Evolutionary conservation across 2,888 invertebrate genomes (phyloP).

Genomic region (Drosophila picticornis): DNA sequence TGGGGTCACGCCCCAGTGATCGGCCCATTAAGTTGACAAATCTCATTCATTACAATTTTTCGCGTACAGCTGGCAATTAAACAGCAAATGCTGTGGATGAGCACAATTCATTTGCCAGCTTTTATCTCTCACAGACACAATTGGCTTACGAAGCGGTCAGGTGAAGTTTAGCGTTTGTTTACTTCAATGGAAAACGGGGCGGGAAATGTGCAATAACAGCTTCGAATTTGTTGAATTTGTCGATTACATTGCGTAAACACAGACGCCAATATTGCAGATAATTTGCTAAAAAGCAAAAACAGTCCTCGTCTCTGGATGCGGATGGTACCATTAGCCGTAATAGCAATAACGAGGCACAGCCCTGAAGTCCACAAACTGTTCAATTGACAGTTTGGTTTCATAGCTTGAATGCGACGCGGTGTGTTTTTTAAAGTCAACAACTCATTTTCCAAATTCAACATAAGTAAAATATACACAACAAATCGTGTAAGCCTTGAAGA

Average conservation of each 20-base stretch:
- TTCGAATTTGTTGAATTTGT: constrained; percentile 56
- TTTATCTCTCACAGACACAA: constrained; percentile 28
- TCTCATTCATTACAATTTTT: constrained; percentile 70
- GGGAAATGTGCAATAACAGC: constrained; percentile 67
- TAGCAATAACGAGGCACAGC: constrained; percentile 15
- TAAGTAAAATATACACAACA: background rate
- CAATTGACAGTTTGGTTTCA: constrained; percentile 45
- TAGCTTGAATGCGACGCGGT: constrained; percentile 36
- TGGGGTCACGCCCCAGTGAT: constrained; percentile 56
- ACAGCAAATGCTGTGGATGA: constrained; percentile 24
- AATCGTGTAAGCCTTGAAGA: background rate
- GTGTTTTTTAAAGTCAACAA: background rate
- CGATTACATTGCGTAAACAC: constrained; percentile 77
- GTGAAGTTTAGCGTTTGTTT: constrained; percentile 42
- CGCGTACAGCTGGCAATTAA: constrained; percentile 68
- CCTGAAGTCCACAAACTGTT: constrained; percentile 13
- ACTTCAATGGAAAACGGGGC: constrained; percentile 53
- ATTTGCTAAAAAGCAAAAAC: constrained; percentile 24
- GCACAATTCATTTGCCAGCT: background rate
- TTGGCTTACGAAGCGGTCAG: constrained; percentile 11
- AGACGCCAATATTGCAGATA: constrained; percentile 60
- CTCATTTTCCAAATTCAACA: background rate
- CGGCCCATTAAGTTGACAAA: constrained; percentile 76
- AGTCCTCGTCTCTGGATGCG: constrained; percentile 52
- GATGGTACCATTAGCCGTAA: constrained; percentile 36